Evolutionary conservation across 2,797 vertebrate genomes (phyloP), one percentile per base, ranked within the genome.

Genomic region (Orestias chungarensis): DNA sequence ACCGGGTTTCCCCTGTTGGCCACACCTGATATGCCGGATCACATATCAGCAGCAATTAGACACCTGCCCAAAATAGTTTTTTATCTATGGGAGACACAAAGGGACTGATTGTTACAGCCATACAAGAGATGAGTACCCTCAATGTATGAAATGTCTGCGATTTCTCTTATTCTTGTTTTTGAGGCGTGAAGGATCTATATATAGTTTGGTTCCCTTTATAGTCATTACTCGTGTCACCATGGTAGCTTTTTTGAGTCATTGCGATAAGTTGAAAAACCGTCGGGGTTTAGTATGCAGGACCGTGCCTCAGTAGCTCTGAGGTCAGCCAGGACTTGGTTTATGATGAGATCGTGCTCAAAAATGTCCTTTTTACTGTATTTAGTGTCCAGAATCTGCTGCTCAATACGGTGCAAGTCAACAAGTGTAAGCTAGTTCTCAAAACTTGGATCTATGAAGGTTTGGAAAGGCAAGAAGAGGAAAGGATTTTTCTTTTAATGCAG

Each of bases 211-310:
- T 66, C 71, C 74, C 74, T 59, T 72, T 54, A 20, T n/a, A 62
- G 78, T 73, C 61, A 69, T 57, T 73, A 43, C 74, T 57, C 79
- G 64, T 70, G 35, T 83, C 80, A 49, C 38, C 59, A 50, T 25
- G 47, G 43, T 86, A 82, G 68, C 66, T 80, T 77, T n/a, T 82
- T 77, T 76, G 17, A 78, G 75, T 43, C 40, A 68, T 73, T 35
- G 70, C 44, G 83, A 49, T 66, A 73, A 69, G 35, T 81, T 9
- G 25, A 78, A 71, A 70, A 80, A 50, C 69, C 68, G 78, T 75
- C 70, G 50, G 75, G 62, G 40, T 64, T 64, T 70, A 79, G 75
- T 79, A 82, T 87, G 84, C 87, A 87, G 84, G 73, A 70, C 69
- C 29, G n/a, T 10, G 59, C 59, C 66, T 78, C 61, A 20, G 73